Percentiles rank a stretch among this genome's conserved stretches.
phyloP scores from a whole-genome alignment of 2,888 invertebrate species.

The Eupeodes latifasciatus region DNA sequence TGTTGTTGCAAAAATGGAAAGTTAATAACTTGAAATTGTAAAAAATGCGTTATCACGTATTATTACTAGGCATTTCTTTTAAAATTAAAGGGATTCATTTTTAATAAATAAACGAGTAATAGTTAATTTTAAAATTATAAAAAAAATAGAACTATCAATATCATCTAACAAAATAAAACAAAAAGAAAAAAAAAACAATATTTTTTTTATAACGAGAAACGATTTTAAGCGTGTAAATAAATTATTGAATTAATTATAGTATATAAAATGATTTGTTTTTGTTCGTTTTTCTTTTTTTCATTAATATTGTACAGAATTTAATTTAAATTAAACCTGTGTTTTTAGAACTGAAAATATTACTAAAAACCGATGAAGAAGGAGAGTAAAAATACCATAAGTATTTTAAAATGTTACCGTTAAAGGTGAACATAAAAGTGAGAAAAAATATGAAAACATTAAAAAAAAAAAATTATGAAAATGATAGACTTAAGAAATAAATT shows the following conservation, averaged over 20 bases:
- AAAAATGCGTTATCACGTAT: constrained; percentile 40
- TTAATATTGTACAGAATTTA: constrained; percentile 62
- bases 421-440: constrained; percentile 67
- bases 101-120: constrained; percentile 55
- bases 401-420: constrained; percentile 73
- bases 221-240: constrained; percentile 65
- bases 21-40: constrained; percentile 45
- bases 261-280: neutral
- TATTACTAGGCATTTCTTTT: constrained; percentile 16
- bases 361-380: constrained; percentile 57
- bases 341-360: constrained; percentile 61
- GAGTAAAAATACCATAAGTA: constrained; percentile 49
- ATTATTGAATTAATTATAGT: constrained; percentile 27
- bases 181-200: constrained; percentile 35
- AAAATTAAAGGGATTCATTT: constrained; percentile 51
- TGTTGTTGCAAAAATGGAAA: constrained; percentile 56
- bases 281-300: constrained; percentile 10
- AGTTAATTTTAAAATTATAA: constrained; percentile 63
- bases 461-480: constrained; percentile 56
- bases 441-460: constrained; percentile 44
- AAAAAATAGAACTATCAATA: constrained; percentile 61
- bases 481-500: constrained; percentile 66
- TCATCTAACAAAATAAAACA: constrained; percentile 50
- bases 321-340: constrained; percentile 58
- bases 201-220: constrained; percentile 61